Evolutionary conservation across 2,888 invertebrate genomes (phyloP), one percentile per base, ranked within the genome.

Genomic region (Philhelius pedissequus): DNA sequence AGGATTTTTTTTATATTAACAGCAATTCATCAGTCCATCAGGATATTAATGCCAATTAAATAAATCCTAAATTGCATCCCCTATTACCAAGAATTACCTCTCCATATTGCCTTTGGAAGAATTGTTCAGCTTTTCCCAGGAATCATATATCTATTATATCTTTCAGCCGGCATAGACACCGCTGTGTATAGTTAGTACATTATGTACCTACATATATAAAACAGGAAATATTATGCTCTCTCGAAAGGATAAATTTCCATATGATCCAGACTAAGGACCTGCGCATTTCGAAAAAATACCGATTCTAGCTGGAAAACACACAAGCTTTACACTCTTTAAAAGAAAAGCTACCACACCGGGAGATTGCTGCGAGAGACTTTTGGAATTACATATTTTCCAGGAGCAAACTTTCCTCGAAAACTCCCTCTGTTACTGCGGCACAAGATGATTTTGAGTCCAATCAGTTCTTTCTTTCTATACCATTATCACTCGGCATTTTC

Each of bases 271-370:
- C 15, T 2, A 25, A 8, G 30, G 71, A 54, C 75, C 38, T 84
- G 84, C 84, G 79, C 84, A 84, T 20, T 50, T 40, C 40, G 11
- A n/a, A 84, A n/a, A 48, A 70, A 69, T 75, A 79, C 70, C 66
- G 52, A 71, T 32, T 30, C 69, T 64, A 52, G 48, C 69, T 84
- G 83, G 70, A 79, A 77, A 70, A 3, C 18, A 40, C 18, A 48
- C 27, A 40, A 73, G 62, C 77, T 56, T 60, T 76, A 68, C 35
- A 54, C 73, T 73, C 58, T 60, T 62, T 69, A 6, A 30, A 4
- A 75, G 75, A 81, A 70, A 70, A 54, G 62, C 45, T 52, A 50
- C n/a, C 56, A 38, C 40, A 9, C 2, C 0, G 3, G 22, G 40
- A 38, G 7, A 62, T 18, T 27, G 15, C 15, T 18, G 43, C 15